These are phyloP conservation scores for Hydrozoanthus tunicans DNA, from an alignment of 64 coral and sea anemone species.

Conservation along the genomic window DNA sequence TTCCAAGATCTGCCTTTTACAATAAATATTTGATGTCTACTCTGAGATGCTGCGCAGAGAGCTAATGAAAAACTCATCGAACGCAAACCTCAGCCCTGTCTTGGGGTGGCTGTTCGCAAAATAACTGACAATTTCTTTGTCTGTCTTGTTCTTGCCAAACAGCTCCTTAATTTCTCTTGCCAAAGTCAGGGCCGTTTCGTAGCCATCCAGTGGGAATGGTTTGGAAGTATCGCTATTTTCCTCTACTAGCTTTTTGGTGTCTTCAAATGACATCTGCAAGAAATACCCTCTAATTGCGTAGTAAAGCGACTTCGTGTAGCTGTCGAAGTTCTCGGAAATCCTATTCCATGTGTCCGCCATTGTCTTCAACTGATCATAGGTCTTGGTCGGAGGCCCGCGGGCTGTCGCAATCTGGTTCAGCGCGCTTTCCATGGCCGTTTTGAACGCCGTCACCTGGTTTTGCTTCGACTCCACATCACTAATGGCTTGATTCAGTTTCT, in stretches of 20 bases:
- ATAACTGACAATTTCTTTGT: slow-evolving; percentile 39
- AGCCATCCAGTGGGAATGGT: slow-evolving; percentile 50
- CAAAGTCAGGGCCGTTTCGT: slow-evolving; percentile 38
- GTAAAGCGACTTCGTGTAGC: slow-evolving; percentile 26
- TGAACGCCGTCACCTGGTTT: slow-evolving; percentile 28
- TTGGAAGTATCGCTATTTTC: slow-evolving; percentile 22
- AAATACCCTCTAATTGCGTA: slow-evolving; percentile 63
- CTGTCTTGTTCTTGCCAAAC: slow-evolving; percentile 32
- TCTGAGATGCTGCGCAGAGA: slow-evolving; percentile 5
- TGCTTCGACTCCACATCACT: slow-evolving; percentile 41
- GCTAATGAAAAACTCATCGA: slow-evolving; percentile 55
- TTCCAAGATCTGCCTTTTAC: no score
- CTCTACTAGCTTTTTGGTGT: slow-evolving; percentile 38
- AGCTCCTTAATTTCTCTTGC: slow-evolving; percentile 48
- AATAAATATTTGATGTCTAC: no score
- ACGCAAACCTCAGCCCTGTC: slow-evolving; percentile 17
- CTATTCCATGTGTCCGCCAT: slow-evolving; percentile 43
- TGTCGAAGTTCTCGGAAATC: slow-evolving; percentile 40
- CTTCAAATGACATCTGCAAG: slow-evolving; percentile 8
- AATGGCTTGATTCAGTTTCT: slow-evolving; percentile 54
- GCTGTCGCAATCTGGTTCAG: slow-evolving; percentile 2
- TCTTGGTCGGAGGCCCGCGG: slow-evolving; percentile 33
- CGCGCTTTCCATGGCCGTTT: slow-evolving; percentile 26
- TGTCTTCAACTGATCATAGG: slow-evolving; percentile 26
- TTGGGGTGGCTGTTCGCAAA: slow-evolving; percentile 33